Percentiles rank a stretch among this genome's conserved stretches.
phyloP scores from a whole-genome alignment of 2,888 invertebrate species.

The Hirtodrosophila cameraria region DNA sequence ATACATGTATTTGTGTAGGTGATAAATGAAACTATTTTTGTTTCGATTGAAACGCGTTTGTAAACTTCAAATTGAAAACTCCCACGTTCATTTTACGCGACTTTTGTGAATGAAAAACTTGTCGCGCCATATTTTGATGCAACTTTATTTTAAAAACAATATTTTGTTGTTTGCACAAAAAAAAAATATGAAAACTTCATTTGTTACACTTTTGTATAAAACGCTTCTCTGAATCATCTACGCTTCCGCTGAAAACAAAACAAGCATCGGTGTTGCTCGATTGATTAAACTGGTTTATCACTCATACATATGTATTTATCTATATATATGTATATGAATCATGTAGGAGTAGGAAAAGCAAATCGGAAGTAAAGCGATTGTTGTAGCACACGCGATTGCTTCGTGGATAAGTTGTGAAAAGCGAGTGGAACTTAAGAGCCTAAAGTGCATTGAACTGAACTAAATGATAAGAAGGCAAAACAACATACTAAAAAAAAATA shows the following conservation, averaged over 20 bases:
- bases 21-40: conserved; percentile 31
- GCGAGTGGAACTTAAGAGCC: conserved; percentile 29
- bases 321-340: conserved; percentile 44
- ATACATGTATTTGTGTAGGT: not conserved
- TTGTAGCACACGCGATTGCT: conserved; percentile 37
- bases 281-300: conserved; percentile 58
- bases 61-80: conserved; percentile 47
- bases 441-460: conserved; percentile 56
- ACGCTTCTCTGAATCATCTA: conserved; percentile 61
- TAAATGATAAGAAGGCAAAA: conserved; percentile 33
- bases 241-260: conserved; percentile 45
- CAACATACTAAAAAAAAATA: conserved; percentile 12
- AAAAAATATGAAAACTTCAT: conserved; percentile 18
- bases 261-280: conserved; percentile 19
- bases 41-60: conserved; percentile 48
- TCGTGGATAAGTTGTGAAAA: conserved; percentile 40
- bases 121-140: conserved; percentile 49
- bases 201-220: conserved; percentile 39
- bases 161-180: conserved; percentile 30
- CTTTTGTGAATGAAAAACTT: conserved; percentile 73
- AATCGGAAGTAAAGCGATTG: conserved; percentile 67
- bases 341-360: conserved; percentile 52
- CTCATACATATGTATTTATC: not conserved
- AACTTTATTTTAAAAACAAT: conserved; percentile 30
- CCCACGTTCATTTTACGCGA: conserved; percentile 54